Evolutionary conservation across 2,797 vertebrate species (phyloP), one percentile per base, ranked within the genome.

Genomic region (Choloepus didactylus): DNA sequence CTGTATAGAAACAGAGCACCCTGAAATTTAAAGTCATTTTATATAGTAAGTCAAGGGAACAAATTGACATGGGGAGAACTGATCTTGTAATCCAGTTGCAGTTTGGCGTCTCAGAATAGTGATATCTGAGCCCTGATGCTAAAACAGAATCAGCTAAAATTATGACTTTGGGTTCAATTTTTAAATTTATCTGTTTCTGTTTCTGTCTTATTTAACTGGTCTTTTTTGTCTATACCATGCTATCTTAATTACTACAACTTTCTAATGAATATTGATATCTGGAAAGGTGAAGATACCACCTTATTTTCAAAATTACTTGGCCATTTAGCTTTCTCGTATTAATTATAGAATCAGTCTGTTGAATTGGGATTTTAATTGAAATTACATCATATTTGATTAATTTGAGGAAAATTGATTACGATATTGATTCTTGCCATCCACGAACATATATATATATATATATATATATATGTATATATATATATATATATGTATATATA

Each of bases 21-120:
- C 31, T n/a, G 10, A 75, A 79, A 73, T 82, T 56, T 76, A 89
- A 92, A 56, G 18, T 87, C 60, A 70, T 80, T 92, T 56, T 94
- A 29, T 80, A 27, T 49, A 84, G 54, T 12, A 62, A 83, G 14
- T 12, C 10, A 87, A 67, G 59, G 46, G 5, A 89, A 85, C 7
- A 60, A 51, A 75, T 31, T 46, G 59, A 89, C 31, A 83, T 59
- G 1, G 18, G 62, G 66, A 70, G 44, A 75, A 15, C 9, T 14
- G 1, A 8, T 95, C 11, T 64, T 64, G 69, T 27, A 62, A 64
- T 49, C 31, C 29, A 79, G 21, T 69, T 86, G 12, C 4, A 64
- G 18, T 81, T 75, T 60, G 69, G 46, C 35, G 14, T 80, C n/a
- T 91, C 87, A 51, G 15, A 80, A 27, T 6, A 80, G n/a, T 44